Base-by-base conservation (phyloP, 2,888 invertebrate species). In the Ormyrus nitidulus region DNA sequence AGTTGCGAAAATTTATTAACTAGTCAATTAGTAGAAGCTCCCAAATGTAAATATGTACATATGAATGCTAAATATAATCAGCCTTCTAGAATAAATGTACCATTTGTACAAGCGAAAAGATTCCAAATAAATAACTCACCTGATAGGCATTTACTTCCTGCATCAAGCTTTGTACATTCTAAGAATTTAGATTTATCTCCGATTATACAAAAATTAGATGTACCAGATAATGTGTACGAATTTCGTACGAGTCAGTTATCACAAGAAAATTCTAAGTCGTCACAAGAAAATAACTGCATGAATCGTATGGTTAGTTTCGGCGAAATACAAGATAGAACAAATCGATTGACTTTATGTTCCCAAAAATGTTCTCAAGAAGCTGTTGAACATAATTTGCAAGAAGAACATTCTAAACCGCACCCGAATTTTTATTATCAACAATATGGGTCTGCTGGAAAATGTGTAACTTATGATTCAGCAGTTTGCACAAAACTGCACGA, bases 61-160 rank as follows among this genome's bases (percentile, higher is more conserved):
- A 82, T 80, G 75, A 82, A 80, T 69, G 77, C 80, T 5, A 78
- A 82, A n/a, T 82, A 82, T 65, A 80, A 77, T 78, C 82, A 77
- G 65, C 80, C 82, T n/a, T 34, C 80, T 9, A 80, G 82, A 77
- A 80, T 80, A 49, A 74, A 65, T 59, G 48, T 69, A 46, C 54
- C 78, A 10, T 49, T 51, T 54, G 19, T 76, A 11, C 77, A 66
- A 9, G 54, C 34, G n/a, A 71, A 74, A 58, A 65, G 49, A 61
- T 53, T 48, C 10, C 77, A 77, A 6, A 73, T 48, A 61, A 70
- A 65, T 34, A n/a, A 11, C 51, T n/a, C 49, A 56, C 69, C 75
- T 9, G 77, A 77, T 49, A 76, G 65, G 13, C 65, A 70, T 10
- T 56, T 79, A 56, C 66, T 77, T 59, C 10, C 69, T 58, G 53